Evolutionary conservation across 2,797 vertebrate species (phyloP).

Genomic region (Cirrhinus molitorella): DNA sequence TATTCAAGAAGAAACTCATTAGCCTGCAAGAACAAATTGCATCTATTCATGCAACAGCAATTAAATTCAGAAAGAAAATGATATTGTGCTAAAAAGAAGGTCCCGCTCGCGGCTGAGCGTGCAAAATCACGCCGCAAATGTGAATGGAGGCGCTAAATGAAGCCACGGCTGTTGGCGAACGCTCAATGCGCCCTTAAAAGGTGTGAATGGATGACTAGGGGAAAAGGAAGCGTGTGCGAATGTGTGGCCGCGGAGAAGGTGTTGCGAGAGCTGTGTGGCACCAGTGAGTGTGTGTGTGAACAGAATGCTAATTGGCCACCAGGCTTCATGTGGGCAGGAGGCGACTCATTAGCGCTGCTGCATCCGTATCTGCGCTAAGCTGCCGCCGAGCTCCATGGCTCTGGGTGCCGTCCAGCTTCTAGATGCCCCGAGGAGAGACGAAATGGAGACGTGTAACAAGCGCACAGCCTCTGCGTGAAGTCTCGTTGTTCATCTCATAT

Average conservation of each 20-base stretch:
- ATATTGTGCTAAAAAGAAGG: slow-evolving; percentile 31
- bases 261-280: slow-evolving; percentile 16
- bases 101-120: background rate
- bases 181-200: slow-evolving; percentile 15
- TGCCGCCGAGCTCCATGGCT: slow-evolving; percentile 22
- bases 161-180: slow-evolving; percentile 37
- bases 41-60: slow-evolving; percentile 41
- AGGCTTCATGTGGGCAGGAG: slow-evolving; percentile 42
- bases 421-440: slow-evolving; percentile 40
- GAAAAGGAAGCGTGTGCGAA: slow-evolving; percentile 14
- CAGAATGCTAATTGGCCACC: slow-evolving; percentile 49
- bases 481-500: slow-evolving; percentile 22
- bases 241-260: slow-evolving; percentile 26
- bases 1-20: slow-evolving; percentile 45
- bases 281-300: no score
- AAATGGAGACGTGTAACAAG: slow-evolving; percentile 4
- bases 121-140: slow-evolving; percentile 11
- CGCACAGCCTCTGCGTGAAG: background rate
- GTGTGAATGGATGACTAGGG: slow-evolving; percentile 23
- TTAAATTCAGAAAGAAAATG: slow-evolving; percentile 41
- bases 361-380: slow-evolving; percentile 43
- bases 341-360: slow-evolving; percentile 55
- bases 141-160: slow-evolving; percentile 45
- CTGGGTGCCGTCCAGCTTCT: slow-evolving; percentile 34
- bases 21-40: slow-evolving; percentile 38